Evolutionary conservation across 1,140 invertebrate species (phyloP).

Genomic region (Hyles vespertilio): DNA sequence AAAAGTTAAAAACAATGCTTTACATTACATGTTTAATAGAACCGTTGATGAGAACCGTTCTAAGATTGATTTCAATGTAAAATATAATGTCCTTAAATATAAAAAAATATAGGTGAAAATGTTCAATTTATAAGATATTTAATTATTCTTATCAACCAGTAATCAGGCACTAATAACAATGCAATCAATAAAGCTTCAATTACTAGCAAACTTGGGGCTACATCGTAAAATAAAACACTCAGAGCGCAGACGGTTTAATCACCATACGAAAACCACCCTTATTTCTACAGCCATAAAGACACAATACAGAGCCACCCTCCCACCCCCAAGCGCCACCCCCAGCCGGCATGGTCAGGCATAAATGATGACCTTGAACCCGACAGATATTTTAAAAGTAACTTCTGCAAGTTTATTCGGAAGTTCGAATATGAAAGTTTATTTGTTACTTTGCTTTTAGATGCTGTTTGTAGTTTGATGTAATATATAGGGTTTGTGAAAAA

Average conservation of each 20-base stretch:
- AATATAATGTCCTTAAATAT: no score
- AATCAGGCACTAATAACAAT: no score
- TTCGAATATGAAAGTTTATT: constrained; percentile 1
- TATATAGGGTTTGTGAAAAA: no score
- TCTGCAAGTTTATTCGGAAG: neutral
- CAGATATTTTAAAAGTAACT: constrained; percentile 1
- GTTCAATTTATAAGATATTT: no score
- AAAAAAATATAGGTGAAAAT: no score
- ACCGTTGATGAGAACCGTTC: no score
- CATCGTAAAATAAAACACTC: neutral
- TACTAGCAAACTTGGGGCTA: no score
- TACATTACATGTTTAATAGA: no score
- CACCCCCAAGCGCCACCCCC: neutral
- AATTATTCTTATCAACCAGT: no score
- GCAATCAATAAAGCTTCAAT: no score
- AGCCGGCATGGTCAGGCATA: constrained; percentile 13
- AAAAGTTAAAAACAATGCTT: no score
- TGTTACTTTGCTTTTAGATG: neutral
- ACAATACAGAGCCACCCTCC: neutral
- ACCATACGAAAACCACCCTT: neutral
- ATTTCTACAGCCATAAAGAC: neutral
- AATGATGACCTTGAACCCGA: constrained; percentile 9
- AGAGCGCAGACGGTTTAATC: neutral
- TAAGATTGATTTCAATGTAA: no score
- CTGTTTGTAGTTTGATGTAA: neutral